These are phyloP conservation scores for Phyllostomus hastatus DNA, from an alignment of 2,113 vertebrate species.

Conservation along the genomic window DNA sequence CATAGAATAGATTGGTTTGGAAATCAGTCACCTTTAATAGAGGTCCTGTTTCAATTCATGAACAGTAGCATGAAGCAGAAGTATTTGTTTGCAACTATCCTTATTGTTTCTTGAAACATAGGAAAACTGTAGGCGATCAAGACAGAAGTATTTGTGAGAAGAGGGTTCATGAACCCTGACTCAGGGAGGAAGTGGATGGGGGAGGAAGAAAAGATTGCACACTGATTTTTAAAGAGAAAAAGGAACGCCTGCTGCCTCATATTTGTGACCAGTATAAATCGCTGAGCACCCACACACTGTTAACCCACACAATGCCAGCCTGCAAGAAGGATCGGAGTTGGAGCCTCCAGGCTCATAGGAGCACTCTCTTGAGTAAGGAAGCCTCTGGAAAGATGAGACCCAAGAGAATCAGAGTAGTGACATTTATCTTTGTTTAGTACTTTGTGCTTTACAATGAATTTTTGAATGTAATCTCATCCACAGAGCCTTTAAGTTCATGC, in stretches of 20 bases:
- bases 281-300: neutral
- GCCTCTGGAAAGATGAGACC: neutral
- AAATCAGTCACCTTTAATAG: constrained; percentile 29
- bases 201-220: constrained; percentile 36
- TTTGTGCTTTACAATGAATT: neutral
- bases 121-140: neutral
- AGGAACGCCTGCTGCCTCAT: neutral
- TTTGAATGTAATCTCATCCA: neutral
- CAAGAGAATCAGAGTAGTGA: neutral
- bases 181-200: constrained; percentile 40
- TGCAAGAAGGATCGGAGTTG: neutral
- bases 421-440: neutral
- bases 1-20: neutral
- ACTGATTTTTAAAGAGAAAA: constrained; percentile 8
- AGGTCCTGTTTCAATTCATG: constrained; percentile 16
- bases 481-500: neutral
- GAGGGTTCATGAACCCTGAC: constrained; percentile 41
- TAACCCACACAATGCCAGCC: neutral
- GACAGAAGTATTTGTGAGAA: constrained; percentile 33
- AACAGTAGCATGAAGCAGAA: neutral
- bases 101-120: constrained; percentile 22
- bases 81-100: constrained; percentile 45
- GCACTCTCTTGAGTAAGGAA: neutral
- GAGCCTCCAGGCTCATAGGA: neutral
- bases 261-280: neutral